Conservation (phyloP, 1,140 invertebrate species). For the Acromyrmex heyeri region DNA sequence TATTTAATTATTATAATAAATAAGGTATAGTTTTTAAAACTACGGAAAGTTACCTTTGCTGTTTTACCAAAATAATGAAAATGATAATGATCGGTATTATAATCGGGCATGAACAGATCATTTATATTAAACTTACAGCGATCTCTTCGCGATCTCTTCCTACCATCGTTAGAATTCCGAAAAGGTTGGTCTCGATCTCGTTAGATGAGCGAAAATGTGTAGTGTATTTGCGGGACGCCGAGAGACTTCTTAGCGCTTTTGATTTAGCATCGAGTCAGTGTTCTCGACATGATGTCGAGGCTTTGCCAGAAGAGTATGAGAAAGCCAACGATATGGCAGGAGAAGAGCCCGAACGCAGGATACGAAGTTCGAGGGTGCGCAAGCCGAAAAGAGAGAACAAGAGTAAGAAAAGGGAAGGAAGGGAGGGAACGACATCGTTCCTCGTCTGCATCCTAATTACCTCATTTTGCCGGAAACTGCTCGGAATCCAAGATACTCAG, state of each 20-base stretch:
- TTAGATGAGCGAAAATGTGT: constrained; percentile 41
- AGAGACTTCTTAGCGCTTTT: constrained; percentile 84
- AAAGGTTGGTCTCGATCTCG: constrained; percentile 19
- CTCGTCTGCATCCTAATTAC: constrained; percentile 86
- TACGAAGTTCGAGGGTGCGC: constrained; percentile 51
- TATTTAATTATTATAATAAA: not conserved
- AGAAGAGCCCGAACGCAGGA: not conserved
- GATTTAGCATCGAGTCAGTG: constrained; percentile 78
- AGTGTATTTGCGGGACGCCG: constrained; percentile 80
- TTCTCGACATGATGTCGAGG: constrained; percentile 62
- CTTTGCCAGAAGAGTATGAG: constrained; percentile 27
- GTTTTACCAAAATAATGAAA: not conserved
- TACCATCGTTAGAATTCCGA: constrained; percentile 71
- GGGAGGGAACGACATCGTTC: constrained; percentile 64
- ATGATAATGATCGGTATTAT: not conserved
- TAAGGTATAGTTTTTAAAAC: not conserved
- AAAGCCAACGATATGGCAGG: not conserved
- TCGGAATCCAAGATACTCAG: constrained; percentile 80
- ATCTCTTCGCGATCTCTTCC: not conserved
- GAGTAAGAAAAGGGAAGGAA: not conserved
- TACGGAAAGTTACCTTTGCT: not conserved
- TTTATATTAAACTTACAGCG: not conserved
- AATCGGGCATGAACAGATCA: not conserved
- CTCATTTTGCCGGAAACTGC: constrained; percentile 84
- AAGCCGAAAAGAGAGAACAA: not conserved